Evolutionary conservation across 2,888 invertebrate genomes (phyloP).

Genomic region (Malachius bipustulatus): DNA sequence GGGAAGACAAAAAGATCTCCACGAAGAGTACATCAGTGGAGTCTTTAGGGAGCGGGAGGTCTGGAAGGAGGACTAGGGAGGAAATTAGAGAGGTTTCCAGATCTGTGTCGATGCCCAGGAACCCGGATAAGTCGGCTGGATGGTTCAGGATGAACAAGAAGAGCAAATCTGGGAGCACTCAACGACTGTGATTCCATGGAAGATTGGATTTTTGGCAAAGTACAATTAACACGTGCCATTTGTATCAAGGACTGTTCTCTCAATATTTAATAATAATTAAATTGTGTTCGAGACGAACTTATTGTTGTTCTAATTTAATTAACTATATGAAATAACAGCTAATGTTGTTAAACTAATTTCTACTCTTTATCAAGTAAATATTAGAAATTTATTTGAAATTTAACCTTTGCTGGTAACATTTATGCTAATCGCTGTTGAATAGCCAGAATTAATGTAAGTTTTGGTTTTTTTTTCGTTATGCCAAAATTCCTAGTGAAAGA

Average conservation of each 20-base stretch:
- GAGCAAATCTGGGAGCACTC: slow-evolving; percentile 31
- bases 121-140: slow-evolving; percentile 57
- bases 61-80: slow-evolving; percentile 26
- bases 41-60: slow-evolving; percentile 40
- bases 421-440: slow-evolving; percentile 19
- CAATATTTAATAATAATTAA: slow-evolving; percentile 30
- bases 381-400: too few relatives aligned
- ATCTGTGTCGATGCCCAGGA: slow-evolving; percentile 62
- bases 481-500: slow-evolving; percentile 30
- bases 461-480: slow-evolving; percentile 31
- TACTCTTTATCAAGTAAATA: too few relatives aligned
- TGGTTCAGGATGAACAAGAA: slow-evolving; percentile 56
- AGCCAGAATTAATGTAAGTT: slow-evolving; percentile 16
- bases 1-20: slow-evolving; percentile 30
- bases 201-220: slow-evolving; percentile 15
- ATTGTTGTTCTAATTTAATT: too few relatives aligned
- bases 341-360: too few relatives aligned
- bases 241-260: slow-evolving; percentile 25
- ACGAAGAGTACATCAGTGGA: slow-evolving; percentile 52
- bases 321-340: too few relatives aligned
- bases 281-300: slow-evolving; percentile 30
- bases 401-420: slow-evolving; percentile 7
- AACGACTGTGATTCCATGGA: slow-evolving; percentile 28
- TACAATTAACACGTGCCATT: slow-evolving; percentile 24
- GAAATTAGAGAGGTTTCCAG: slow-evolving; percentile 43